Percentiles rank a stretch among this genome's conserved stretches.
Conservation (phyloP, 1,140 invertebrate species). For the Pararge aegeria region DNA sequence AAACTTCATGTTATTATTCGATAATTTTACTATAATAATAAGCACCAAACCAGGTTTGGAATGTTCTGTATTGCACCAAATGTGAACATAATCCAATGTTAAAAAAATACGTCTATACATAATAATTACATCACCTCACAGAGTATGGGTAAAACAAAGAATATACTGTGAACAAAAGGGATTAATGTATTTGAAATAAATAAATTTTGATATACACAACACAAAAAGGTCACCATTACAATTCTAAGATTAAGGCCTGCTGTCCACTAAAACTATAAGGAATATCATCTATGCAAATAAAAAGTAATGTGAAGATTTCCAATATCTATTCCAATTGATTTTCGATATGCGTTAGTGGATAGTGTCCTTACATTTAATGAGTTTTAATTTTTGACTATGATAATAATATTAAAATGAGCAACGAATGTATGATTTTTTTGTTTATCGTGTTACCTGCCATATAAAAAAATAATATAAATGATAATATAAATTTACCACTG, state of each 20-base stretch:
- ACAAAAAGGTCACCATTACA: constrained; percentile 76
- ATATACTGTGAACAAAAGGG: neutral
- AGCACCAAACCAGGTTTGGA: constrained; percentile 79
- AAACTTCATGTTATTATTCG: constrained; percentile 64
- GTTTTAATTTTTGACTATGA: constrained; percentile 4
- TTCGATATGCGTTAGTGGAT: constrained; percentile 3
- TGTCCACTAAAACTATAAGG: constrained; percentile 11
- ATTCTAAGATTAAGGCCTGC: constrained; percentile 23
- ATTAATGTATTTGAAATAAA: constrained; percentile 12
- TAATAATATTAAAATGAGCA: no score
- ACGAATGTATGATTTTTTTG: neutral
- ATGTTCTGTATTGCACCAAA: constrained; percentile 78
- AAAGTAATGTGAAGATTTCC: neutral
- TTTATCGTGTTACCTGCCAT: neutral
- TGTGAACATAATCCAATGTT: constrained; percentile 62
- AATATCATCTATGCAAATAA: neutral
- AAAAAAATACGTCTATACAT: constrained; percentile 50
- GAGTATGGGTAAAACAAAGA: neutral
- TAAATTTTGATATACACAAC: constrained; percentile 31
- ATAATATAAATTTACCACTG: no score
- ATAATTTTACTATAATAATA: constrained; percentile 75
- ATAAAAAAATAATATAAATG: neutral
- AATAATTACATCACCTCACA: constrained; percentile 18
- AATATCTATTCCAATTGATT: neutral
- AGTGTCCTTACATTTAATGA: constrained; percentile 2